Conservation (phyloP, 2,888 invertebrate species). For the Troglohyphantes excavatus region DNA sequence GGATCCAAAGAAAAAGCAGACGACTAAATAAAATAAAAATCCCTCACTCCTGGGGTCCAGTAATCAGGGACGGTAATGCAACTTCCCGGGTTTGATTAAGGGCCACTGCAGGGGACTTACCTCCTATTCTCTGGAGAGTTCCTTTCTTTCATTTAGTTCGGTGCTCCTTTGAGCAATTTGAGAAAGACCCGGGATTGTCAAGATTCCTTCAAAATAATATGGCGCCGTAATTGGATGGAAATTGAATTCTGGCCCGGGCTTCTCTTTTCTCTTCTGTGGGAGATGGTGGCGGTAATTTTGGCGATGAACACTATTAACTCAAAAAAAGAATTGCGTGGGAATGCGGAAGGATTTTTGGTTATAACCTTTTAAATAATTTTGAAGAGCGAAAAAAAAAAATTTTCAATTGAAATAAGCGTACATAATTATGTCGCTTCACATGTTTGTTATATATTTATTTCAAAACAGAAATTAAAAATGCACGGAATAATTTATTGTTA, state of each 20-base stretch:
- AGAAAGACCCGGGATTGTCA: slow-evolving; percentile 33
- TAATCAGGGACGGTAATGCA: slow-evolving; percentile 9
- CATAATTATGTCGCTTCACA: no score
- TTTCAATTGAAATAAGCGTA: no score
- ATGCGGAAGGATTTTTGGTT: no score
- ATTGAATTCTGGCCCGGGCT: slow-evolving; percentile 22
- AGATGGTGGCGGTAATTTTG: neutral
- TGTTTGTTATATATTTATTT: no score
- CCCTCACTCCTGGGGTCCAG: slow-evolving; percentile 12
- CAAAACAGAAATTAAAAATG: no score
- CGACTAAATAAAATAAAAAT: neutral
- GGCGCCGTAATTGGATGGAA: neutral
- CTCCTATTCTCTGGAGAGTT: slow-evolving; percentile 8
- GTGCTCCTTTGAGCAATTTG: slow-evolving; percentile 52
- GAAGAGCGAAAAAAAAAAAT: no score
- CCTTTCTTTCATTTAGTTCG: slow-evolving; percentile 16
- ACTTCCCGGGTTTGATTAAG: slow-evolving; percentile 51
- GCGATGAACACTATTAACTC: neutral
- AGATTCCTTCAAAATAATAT: slow-evolving; percentile 57
- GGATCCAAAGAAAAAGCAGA: slow-evolving; percentile 6
- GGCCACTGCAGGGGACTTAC: slow-evolving; percentile 31
- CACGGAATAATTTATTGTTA: no score
- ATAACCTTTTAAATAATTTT: no score
- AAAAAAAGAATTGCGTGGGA: neutral
- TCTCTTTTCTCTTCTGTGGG: neutral